A percentile compares a stretch with the other conserved stretches of the same genome.
phyloP scores from a whole-genome alignment of 2,888 invertebrate genomes.

The Blastobasis adustella region DNA sequence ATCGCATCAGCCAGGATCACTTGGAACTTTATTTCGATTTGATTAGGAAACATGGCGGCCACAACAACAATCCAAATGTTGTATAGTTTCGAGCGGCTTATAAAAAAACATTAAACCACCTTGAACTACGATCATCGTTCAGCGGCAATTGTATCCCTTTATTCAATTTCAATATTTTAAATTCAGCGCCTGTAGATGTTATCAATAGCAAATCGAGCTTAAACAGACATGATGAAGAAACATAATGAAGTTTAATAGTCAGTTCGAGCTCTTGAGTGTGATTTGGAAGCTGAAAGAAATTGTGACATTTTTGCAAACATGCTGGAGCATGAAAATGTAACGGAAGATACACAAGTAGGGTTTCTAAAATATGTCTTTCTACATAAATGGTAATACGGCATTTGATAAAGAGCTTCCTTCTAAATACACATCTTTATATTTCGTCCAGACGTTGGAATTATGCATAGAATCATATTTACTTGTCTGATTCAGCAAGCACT shows the following conservation, averaged over 20 bases:
- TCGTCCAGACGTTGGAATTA: background rate
- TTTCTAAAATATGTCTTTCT: slow-evolving; percentile 13
- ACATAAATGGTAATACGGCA: slow-evolving; percentile 12
- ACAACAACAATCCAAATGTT: slow-evolving; percentile 11
- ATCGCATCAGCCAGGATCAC: background rate
- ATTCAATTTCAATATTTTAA: slow-evolving; percentile 12
- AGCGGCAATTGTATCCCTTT: slow-evolving; percentile 11
- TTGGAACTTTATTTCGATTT: slow-evolving; percentile 8
- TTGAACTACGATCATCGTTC: slow-evolving; percentile 12
- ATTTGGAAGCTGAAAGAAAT: slow-evolving; percentile 10
- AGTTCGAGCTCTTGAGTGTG: slow-evolving; percentile 2
- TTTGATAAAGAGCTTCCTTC: slow-evolving; percentile 5
- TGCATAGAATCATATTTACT: background rate
- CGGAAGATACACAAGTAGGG: slow-evolving; percentile 8
- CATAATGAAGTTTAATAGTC: slow-evolving; percentile 2
- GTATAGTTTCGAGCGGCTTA: slow-evolving; percentile 11
- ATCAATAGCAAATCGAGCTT: slow-evolving; percentile 3
- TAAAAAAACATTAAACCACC: slow-evolving; percentile 11
- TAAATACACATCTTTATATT: slow-evolving; percentile 8
- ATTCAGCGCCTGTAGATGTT: slow-evolving; percentile 1
- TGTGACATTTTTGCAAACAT: slow-evolving; percentile 9
- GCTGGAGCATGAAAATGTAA: slow-evolving; percentile 2
- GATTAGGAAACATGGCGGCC: slow-evolving; percentile 8
- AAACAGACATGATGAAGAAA: slow-evolving; percentile 4
- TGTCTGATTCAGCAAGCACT: background rate